Conservation (phyloP, 2,113 vertebrate species). For the Melanerpes aurifrons region DNA sequence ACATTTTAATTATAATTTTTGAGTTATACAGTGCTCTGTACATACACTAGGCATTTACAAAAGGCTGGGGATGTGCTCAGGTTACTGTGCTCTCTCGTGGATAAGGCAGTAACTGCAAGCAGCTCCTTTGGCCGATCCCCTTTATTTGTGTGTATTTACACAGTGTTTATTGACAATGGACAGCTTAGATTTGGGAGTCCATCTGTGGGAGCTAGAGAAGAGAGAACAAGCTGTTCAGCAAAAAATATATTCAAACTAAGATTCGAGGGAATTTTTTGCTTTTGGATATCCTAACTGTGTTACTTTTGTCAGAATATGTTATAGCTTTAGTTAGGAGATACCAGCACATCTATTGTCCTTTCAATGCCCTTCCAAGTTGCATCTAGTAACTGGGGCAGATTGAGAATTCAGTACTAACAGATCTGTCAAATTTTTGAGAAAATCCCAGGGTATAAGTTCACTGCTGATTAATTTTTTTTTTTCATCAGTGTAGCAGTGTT, state of each 20-base stretch:
- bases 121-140: not conserved
- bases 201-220: not conserved
- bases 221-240: not conserved
- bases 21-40: slow-evolving; percentile 81
- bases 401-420: slow-evolving; percentile 52
- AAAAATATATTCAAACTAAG: not conserved
- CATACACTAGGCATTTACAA: slow-evolving; percentile 77
- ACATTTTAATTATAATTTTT: slow-evolving; percentile 90
- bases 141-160: slow-evolving; percentile 1
- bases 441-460: slow-evolving; percentile 46
- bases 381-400: slow-evolving; percentile 55
- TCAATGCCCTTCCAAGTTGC: not conserved
- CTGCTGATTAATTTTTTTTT: slow-evolving; percentile 54
- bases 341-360: slow-evolving; percentile 41
- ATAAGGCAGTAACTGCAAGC: slow-evolving; percentile 75
- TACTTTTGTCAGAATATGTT: not conserved
- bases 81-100: slow-evolving; percentile 82
- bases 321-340: not conserved
- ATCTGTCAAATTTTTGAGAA: slow-evolving; percentile 60
- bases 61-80: slow-evolving; percentile 69
- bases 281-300: not conserved
- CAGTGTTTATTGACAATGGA: slow-evolving; percentile 13
- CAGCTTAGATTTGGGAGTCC: not conserved
- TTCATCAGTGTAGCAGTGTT: not conserved
- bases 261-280: not conserved